phyloP scores from a whole-genome alignment of 2,888 invertebrate genomes.

The Drosophila algonquin region DNA sequence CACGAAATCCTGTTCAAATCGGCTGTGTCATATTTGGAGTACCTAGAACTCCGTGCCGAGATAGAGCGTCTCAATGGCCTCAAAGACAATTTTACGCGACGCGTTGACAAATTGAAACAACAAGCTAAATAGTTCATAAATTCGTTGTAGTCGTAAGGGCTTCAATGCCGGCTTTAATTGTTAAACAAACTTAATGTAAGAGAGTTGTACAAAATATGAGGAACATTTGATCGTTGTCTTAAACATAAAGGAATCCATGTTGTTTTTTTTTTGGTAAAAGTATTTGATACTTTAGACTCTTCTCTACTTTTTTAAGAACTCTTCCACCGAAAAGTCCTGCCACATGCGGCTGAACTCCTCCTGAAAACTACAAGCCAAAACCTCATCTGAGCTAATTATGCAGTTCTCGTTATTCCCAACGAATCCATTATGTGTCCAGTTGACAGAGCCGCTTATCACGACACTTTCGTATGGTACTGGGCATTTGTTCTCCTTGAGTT shows the following conservation, averaged over 20 bases:
- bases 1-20: constrained; percentile 67
- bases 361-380: constrained; percentile 61
- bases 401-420: constrained; percentile 82
- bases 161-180: not conserved
- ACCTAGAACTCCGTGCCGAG: constrained; percentile 73
- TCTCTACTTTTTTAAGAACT: not conserved
- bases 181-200: not conserved
- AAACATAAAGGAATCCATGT: not conserved
- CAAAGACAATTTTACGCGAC: constrained; percentile 60
- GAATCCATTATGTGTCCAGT: constrained; percentile 81
- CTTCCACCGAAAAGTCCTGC: constrained; percentile 51
- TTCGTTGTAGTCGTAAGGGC: not conserved
- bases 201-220: not conserved
- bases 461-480: constrained; percentile 30
- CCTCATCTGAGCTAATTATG: constrained; percentile 70
- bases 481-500: not conserved
- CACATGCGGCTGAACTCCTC: constrained; percentile 82
- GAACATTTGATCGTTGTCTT: not conserved
- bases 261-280: too few relatives aligned
- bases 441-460: constrained; percentile 77
- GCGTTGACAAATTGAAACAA: constrained; percentile 62
- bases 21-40: constrained; percentile 75
- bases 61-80: constrained; percentile 68
- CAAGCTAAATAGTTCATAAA: constrained; percentile 53
- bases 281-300: too few relatives aligned